Conservation (phyloP, 1,140 invertebrate species). For the Lysiphlebus fabarum region DNA sequence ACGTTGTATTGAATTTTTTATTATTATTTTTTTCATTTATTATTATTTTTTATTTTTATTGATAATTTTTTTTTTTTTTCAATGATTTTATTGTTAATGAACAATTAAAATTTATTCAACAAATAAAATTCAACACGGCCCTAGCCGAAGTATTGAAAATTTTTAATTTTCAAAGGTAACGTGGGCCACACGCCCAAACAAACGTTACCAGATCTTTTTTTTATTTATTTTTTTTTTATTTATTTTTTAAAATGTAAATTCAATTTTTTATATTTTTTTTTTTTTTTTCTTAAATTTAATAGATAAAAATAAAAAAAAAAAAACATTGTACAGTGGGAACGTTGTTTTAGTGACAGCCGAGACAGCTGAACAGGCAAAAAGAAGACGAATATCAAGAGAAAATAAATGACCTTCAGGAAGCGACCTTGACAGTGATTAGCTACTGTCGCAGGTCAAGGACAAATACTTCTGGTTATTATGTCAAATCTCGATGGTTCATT, state of each 20-base stretch:
- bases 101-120: no score
- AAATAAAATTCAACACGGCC: no score
- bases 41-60: no score
- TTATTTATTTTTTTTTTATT: no score
- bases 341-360: slow-evolving; percentile 57
- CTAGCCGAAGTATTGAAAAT: no score
- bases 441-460: slow-evolving; percentile 55
- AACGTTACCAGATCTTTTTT: no score
- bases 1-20: no score
- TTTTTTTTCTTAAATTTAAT: slow-evolving; percentile 30
- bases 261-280: background rate
- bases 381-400: slow-evolving; percentile 56
- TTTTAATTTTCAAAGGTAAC: no score
- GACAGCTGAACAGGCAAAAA: slow-evolving; percentile 53
- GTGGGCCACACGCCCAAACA: no score
- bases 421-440: slow-evolving; percentile 58
- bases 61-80: no score
- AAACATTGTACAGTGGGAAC: slow-evolving; percentile 54
- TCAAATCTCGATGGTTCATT: slow-evolving; percentile 46
- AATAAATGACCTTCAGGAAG: slow-evolving; percentile 58
- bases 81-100: no score
- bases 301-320: slow-evolving; percentile 22
- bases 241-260: background rate
- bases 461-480: slow-evolving; percentile 45
- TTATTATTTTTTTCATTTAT: no score